These are phyloP conservation scores for Phoeniculus purpureus DNA, from an alignment of 2,797 vertebrate genomes.

Conservation along the genomic window DNA sequence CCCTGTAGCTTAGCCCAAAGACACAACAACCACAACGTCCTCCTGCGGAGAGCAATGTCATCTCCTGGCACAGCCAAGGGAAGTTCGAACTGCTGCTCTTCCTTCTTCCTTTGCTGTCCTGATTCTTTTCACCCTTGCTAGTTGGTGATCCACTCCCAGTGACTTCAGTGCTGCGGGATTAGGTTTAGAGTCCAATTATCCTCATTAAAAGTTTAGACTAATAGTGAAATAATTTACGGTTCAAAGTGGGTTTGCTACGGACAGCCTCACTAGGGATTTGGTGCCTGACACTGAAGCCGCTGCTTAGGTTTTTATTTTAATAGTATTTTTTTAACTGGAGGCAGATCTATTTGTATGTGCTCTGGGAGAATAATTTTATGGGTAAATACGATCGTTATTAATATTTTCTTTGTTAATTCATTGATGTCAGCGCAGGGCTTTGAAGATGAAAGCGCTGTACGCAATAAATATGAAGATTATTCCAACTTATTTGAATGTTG, in stretches of 20 bases:
- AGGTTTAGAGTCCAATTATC: not conserved
- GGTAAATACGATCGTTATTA: conserved; percentile 48
- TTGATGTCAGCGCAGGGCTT: conserved; percentile 27
- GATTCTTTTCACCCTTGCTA: not conserved
- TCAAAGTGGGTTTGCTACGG: not conserved
- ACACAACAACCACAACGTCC: not conserved
- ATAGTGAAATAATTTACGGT: not conserved
- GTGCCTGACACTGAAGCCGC: not conserved
- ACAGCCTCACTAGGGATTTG: not conserved
- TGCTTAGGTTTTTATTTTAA: not conserved
- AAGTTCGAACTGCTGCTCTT: not conserved
- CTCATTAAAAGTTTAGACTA: not conserved
- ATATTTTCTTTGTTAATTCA: conserved; percentile 58
- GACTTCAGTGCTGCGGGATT: not conserved
- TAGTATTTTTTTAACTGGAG: conserved; percentile 23
- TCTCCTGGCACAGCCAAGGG: not conserved
- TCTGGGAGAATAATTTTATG: conserved; percentile 40
- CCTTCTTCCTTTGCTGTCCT: not conserved
- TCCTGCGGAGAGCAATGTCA: not conserved
- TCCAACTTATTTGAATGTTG: conserved; percentile 36
- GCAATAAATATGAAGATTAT: conserved; percentile 60
- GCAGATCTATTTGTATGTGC: conserved; percentile 9
- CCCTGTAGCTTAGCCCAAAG: not conserved
- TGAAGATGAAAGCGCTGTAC: conserved; percentile 46
- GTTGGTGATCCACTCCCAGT: not conserved